phyloP scores from a whole-genome alignment of 2,888 invertebrate genomes.

The Phragmatobia fuliginosa region DNA sequence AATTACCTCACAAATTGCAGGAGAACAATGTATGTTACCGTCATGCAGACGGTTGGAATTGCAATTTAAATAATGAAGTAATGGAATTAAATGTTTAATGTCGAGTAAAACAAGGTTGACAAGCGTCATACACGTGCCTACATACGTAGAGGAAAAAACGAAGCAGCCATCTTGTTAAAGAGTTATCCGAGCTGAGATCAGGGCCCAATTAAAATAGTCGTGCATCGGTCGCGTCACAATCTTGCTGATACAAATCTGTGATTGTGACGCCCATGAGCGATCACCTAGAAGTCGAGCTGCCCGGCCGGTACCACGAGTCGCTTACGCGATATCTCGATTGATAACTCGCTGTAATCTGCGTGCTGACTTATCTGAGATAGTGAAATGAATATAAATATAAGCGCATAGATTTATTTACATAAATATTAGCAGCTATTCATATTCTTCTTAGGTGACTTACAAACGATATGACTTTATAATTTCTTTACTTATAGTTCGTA shows the following conservation, averaged over 20 bases:
- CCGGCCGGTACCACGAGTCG: conserved; percentile 47
- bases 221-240: conserved; percentile 84
- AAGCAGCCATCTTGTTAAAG: conserved; percentile 77
- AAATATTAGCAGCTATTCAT: not conserved
- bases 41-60: conserved; percentile 26
- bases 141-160: conserved; percentile 63
- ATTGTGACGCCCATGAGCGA: conserved; percentile 79
- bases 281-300: conserved; percentile 66
- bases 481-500: conserved; percentile 26
- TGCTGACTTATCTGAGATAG: conserved; percentile 40
- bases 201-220: conserved; percentile 86
- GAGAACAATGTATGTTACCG: conserved; percentile 50
- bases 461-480: conserved; percentile 21
- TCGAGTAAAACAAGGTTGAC: conserved; percentile 58
- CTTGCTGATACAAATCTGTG: conserved; percentile 76
- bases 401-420: conserved; percentile 30
- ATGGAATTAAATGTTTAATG: conserved; percentile 46
- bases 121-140: conserved; percentile 78
- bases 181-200: conserved; percentile 78
- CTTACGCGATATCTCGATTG: conserved; percentile 49
- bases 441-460: not conserved
- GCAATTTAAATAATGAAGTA: conserved; percentile 42
- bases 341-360: conserved; percentile 47
- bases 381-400: conserved; percentile 44
- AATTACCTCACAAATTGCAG: conserved; percentile 49